Base-by-base conservation (phyloP, 1,140 invertebrate genomes). In the Oppia nitens region DNA sequence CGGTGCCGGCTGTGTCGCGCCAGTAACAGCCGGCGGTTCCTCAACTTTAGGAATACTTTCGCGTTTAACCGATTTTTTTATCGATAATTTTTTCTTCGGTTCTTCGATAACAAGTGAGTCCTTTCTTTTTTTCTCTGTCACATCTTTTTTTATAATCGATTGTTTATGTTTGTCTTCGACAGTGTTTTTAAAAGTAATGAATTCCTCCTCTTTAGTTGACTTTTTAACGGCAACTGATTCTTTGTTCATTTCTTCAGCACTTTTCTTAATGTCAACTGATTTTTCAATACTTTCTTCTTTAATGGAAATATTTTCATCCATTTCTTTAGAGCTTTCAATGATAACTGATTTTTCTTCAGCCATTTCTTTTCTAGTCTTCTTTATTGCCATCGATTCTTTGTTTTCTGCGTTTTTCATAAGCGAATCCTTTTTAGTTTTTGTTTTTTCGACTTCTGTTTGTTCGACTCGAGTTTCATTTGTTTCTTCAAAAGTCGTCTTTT, bases 401-500 rank as follows among this genome's bases (percentile, higher is more conserved):
- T 52, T 57, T 49, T 63, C 60, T 54, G 60, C 57, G 32, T 6
- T 6, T 53, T 57, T 51, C 49, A 9, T 25, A 51, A n/a, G n/a
- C 49, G n/a, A 51, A 51, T 25, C 14, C 6, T 51, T n/a, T 32
- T 55, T 2, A n/a, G 17, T 32, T 27, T 14, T 51, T 24, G 20
- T 25, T 6, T 50, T 25, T 17, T 56, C 40, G 14, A n/a, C 20
- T 28, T 1, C 11, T 12, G 11, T 21, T n/a, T 55, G 21, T 47
- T 4, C 54, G 54, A 11, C 47, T n/a, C n/a, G n/a, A 12, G 11
- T 48, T 45, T 45, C 6, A 11, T 52, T 61, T 69, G 64, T 57
- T 71, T 64, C 63, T 76, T 72, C 62, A 74, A 72, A 56, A 74
- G 70, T 64, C 76, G 17, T 70, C 63, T 74, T 72, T 64, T 76